These are phyloP conservation scores for Cheilosia impressa DNA, from an alignment of 2,888 invertebrate genomes.

Conservation along the genomic window DNA sequence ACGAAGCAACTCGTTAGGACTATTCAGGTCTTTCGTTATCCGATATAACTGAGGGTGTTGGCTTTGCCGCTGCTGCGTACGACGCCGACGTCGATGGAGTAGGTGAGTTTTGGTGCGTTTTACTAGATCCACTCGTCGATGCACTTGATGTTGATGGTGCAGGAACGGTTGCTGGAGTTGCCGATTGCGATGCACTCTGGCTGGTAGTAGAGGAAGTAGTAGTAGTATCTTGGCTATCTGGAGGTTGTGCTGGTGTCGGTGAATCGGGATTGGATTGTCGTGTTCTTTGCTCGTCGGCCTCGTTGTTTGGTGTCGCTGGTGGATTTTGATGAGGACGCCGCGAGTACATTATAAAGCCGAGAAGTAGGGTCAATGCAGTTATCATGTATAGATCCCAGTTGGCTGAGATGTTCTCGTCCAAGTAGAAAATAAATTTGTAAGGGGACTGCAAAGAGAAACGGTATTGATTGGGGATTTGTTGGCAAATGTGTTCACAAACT, in stretches of 20 bases:
- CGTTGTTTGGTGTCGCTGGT: constrained; percentile 68
- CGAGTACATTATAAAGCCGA: constrained; percentile 92
- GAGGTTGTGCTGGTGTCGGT: constrained; percentile 47
- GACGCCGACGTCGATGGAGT: constrained; percentile 11
- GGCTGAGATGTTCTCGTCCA: constrained; percentile 89
- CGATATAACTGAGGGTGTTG: constrained; percentile 78
- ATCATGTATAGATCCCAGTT: constrained; percentile 98
- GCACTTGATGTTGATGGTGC: constrained; percentile 28
- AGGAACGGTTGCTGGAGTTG: constrained; percentile 56
- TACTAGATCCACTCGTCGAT: constrained; percentile 17
- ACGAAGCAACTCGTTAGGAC: constrained; percentile 51
- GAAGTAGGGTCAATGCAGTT: constrained; percentile 90
- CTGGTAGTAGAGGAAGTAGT: constrained; percentile 21
- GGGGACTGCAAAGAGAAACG: constrained; percentile 85
- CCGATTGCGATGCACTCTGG: constrained; percentile 36
- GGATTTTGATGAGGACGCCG: constrained; percentile 86
- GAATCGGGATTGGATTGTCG: constrained; percentile 50
- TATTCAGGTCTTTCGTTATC: constrained; percentile 71
- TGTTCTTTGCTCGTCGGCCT: constrained; percentile 42
- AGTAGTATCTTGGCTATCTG: constrained; percentile 40
- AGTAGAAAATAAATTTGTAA: constrained; percentile 86
- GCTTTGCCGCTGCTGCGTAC: constrained; percentile 70
- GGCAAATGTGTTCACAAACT: too few species aligned
- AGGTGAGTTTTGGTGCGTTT: constrained; percentile 7
- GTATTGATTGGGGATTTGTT: neutral